Conservation (phyloP, 2,797 vertebrate genomes). For the Merluccius polli region DNA sequence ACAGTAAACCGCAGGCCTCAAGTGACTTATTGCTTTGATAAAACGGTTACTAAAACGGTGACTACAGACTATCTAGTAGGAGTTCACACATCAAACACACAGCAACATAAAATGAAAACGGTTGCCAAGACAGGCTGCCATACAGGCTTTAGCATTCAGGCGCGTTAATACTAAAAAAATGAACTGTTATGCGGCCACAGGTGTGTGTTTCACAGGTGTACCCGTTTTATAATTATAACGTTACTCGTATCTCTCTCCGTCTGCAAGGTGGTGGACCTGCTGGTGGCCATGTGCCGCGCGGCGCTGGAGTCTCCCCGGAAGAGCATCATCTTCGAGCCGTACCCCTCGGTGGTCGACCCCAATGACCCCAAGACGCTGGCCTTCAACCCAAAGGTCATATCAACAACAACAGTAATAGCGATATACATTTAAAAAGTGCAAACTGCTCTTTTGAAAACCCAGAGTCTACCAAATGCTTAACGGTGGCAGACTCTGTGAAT, state of each 20-base stretch:
- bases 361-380: constrained; percentile 98
- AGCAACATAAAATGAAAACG: no score
- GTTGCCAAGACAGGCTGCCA: no score
- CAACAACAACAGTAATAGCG: constrained; percentile 15
- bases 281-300: constrained; percentile 98
- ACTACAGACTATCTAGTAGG: no score
- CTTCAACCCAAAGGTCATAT: constrained; percentile 96
- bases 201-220: no score
- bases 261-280: constrained; percentile 89
- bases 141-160: no score
- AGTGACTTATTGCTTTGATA: no score
- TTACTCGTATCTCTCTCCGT: background rate
- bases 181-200: no score
- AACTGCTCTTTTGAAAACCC: constrained; percentile 1
- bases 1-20: no score
- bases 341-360: constrained; percentile 97
- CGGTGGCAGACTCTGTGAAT: background rate
- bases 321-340: constrained; percentile 99
- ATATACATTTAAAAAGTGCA: background rate
- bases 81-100: no score
- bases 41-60: no score
- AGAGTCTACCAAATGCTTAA: background rate
- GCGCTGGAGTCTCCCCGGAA: constrained; percentile 96
- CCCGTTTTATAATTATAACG: no score
- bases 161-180: no score